Conservation (phyloP, 2,888 invertebrate species). For the Sinotaia quadrata region DNA sequence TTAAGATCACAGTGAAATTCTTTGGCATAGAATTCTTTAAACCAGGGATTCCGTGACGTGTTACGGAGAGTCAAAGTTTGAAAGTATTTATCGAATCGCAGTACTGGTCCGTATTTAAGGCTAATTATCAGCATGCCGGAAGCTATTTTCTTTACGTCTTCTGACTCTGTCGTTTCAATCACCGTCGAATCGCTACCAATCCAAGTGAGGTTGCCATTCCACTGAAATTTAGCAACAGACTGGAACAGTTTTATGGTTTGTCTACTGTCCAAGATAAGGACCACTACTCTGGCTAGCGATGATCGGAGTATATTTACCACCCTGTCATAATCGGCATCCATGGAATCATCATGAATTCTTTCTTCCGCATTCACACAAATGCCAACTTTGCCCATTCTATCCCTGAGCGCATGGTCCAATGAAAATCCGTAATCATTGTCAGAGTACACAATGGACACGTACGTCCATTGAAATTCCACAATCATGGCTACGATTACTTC, state of each 20-base stretch:
- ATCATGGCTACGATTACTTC: slow-evolving; percentile 42
- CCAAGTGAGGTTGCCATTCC: slow-evolving; percentile 42
- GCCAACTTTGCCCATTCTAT: too few species aligned
- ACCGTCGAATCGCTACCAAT: slow-evolving; percentile 50
- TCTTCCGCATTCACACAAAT: too few species aligned
- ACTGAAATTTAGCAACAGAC: slow-evolving; percentile 30
- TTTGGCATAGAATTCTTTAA: slow-evolving; percentile 33
- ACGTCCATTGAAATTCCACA: slow-evolving; percentile 45
- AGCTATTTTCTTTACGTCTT: slow-evolving; percentile 35
- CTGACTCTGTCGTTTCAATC: slow-evolving; percentile 40
- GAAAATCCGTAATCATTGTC: slow-evolving; percentile 49
- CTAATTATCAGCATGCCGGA: slow-evolving; percentile 41
- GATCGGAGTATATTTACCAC: too few species aligned
- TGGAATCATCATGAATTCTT: too few species aligned
- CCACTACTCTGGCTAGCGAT: too few species aligned
- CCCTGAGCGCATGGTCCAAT: too few species aligned
- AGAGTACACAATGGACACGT: slow-evolving; percentile 45
- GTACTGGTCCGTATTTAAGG: slow-evolving; percentile 35
- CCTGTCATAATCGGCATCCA: too few species aligned
- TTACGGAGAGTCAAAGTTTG: slow-evolving; percentile 6
- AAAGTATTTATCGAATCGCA: slow-evolving; percentile 45
- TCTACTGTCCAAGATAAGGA: too few species aligned
- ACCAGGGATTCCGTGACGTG: slow-evolving; percentile 43
- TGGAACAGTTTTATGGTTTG: slow-evolving; percentile 34
- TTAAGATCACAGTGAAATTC: slow-evolving; percentile 39